Percentiles rank a stretch among this genome's conserved stretches.
phyloP scores from a whole-genome alignment of 64 coral and sea anemone genomes.

The Montipora sp. region DNA sequence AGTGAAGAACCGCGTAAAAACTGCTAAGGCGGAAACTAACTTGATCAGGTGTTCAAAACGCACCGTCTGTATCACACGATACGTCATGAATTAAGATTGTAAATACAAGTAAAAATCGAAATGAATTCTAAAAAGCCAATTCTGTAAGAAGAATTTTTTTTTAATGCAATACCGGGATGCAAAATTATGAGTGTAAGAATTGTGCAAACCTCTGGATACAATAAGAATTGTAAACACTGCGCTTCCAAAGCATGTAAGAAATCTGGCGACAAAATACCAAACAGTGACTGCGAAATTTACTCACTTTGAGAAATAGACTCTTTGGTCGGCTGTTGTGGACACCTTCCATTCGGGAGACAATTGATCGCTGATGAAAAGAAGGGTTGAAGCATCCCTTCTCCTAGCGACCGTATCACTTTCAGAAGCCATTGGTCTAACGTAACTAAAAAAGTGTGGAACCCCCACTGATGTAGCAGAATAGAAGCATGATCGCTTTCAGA shows the following conservation, averaged over 20 bases:
- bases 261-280: background rate
- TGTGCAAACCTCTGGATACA: background rate
- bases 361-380: background rate
- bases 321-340: constrained; percentile 24
- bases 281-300: background rate
- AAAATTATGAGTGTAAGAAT: background rate
- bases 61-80: no score
- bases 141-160: background rate
- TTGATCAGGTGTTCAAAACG: background rate
- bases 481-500: background rate
- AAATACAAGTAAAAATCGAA: no score
- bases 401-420: background rate
- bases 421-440: background rate
- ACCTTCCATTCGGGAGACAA: constrained; percentile 52
- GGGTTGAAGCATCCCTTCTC: background rate
- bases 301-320: constrained; percentile 77
- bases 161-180: background rate
- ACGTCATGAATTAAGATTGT: no score
- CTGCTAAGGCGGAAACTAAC: background rate
- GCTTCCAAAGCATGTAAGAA: background rate
- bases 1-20: background rate
- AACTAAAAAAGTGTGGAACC: background rate
- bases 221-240: background rate
- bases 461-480: background rate
- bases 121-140: no score